phyloP scores from a whole-genome alignment of 1,140 invertebrate species.

The Drosophila arawakana region DNA sequence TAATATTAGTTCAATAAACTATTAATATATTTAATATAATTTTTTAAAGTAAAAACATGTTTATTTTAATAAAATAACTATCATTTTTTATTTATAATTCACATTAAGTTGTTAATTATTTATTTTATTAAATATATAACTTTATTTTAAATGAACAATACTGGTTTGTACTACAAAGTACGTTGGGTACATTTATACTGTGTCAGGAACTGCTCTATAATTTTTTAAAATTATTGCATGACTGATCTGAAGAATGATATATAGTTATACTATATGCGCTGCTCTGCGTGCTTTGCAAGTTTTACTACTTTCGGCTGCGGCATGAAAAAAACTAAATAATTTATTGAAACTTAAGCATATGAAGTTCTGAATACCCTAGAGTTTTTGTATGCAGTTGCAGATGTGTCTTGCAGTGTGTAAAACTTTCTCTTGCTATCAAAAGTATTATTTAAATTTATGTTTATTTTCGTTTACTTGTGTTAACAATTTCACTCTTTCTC shows the following conservation, averaged over 20 bases:
- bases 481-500: slow-evolving; percentile 41
- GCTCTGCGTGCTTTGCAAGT: slow-evolving; percentile 23
- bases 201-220: not conserved
- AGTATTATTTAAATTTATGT: slow-evolving; percentile 40
- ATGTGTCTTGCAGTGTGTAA: slow-evolving; percentile 66
- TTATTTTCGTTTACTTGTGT: slow-evolving; percentile 16
- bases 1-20: no score
- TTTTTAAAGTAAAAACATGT: slow-evolving; percentile 7
- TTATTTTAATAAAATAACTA: not conserved
- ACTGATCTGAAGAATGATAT: slow-evolving; percentile 38
- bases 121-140: not conserved
- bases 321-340: slow-evolving; percentile 38
- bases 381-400: slow-evolving; percentile 24
- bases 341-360: slow-evolving; percentile 11
- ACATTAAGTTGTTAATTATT: not conserved
- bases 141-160: not conserved
- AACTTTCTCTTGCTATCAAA: slow-evolving; percentile 19
- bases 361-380: slow-evolving; percentile 18
- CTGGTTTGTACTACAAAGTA: not conserved
- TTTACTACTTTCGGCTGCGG: slow-evolving; percentile 25
- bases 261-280: slow-evolving; percentile 1
- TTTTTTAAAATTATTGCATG: slow-evolving; percentile 37
- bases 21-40: no score
- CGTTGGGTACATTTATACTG: no score
- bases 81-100: not conserved